Conservation (phyloP, 2,113 vertebrate species). For the Mungos mungo region DNA sequence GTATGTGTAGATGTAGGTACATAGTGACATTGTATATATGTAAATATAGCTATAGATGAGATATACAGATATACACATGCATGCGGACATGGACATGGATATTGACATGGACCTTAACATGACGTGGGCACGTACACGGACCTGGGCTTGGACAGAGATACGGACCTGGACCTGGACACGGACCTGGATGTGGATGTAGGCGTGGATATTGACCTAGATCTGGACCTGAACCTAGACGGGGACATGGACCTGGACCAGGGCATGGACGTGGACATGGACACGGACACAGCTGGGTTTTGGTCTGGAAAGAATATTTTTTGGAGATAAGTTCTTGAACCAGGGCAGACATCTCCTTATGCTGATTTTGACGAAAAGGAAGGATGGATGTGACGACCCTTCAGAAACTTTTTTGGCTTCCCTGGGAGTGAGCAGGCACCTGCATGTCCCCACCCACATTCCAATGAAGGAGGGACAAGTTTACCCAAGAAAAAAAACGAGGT, state of each 20-base stretch:
- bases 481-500: neutral
- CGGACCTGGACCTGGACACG: neutral
- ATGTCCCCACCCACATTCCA: neutral
- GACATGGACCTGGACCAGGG: no score
- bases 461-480: neutral
- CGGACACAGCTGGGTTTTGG: neutral
- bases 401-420: neutral
- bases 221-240: no score
- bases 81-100: neutral
- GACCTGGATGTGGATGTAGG: no score
- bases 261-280: neutral
- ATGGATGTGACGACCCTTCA: neutral
- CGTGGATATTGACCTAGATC: no score
- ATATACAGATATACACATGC: neutral
- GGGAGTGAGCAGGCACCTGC: neutral
- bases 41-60: neutral
- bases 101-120: neutral
- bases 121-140: neutral
- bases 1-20: no score
- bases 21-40: neutral
- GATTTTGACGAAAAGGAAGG: neutral
- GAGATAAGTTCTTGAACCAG: neutral
- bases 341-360: neutral
- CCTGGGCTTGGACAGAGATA: no score
- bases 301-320: neutral